phyloP scores from a whole-genome alignment of 2,797 vertebrate genomes.

The Anabacerthia variegaticeps region DNA sequence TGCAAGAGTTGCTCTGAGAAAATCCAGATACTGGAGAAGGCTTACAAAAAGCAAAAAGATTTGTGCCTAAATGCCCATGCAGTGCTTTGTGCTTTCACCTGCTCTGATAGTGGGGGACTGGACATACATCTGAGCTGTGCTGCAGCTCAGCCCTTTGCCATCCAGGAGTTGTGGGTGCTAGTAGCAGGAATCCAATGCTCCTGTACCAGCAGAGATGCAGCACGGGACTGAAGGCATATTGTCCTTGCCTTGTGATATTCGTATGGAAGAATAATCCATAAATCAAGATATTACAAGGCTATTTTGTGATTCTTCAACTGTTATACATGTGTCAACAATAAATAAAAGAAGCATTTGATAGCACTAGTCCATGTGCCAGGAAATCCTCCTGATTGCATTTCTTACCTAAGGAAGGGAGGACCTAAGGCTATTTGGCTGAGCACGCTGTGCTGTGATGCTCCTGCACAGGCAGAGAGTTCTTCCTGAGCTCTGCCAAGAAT shows the following conservation, averaged over 20 bases:
- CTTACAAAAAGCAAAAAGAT: neutral
- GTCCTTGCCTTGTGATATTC: conserved; percentile 1
- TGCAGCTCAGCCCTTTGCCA: neutral
- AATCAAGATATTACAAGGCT: conserved; percentile 67
- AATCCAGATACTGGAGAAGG: neutral
- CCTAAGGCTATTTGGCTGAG: conserved; percentile 39
- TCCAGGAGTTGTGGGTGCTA: neutral
- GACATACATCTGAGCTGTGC: neutral
- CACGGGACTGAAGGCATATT: neutral
- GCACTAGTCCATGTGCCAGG: conserved; percentile 51
- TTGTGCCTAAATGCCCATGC: neutral
- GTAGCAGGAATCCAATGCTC: neutral
- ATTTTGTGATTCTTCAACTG: conserved; percentile 56
- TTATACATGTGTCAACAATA: conserved; percentile 60
- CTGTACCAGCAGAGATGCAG: neutral
- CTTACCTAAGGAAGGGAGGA: conserved; percentile 10
- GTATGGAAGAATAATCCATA: conserved; percentile 53
- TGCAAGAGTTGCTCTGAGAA: neutral
- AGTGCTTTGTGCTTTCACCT: neutral
- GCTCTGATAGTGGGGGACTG: accelerated
- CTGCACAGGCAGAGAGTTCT: neutral
- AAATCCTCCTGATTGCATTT: conserved; percentile 42
- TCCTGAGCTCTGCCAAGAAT: conserved; percentile 11
- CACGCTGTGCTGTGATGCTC: neutral
- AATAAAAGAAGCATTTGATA: conserved; percentile 62